These are phyloP conservation scores for Philopedon plagiatum DNA, from an alignment of 2,888 invertebrate genomes.

Conservation along the genomic window DNA sequence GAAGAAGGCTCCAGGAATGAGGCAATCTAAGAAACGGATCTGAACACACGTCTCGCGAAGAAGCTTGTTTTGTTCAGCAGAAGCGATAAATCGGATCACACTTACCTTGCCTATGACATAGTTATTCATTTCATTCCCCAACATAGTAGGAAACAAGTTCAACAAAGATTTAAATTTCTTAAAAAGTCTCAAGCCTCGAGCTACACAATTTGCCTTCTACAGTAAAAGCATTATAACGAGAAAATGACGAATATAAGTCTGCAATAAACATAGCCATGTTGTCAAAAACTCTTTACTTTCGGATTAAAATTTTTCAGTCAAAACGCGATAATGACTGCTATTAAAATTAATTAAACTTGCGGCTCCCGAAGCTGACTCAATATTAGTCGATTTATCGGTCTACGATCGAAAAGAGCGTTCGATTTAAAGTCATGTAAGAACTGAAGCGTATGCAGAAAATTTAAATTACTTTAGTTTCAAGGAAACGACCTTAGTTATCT, in stretches of 20 bases:
- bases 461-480: conserved; percentile 35
- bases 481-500: conserved; percentile 43
- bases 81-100: too few relatives aligned
- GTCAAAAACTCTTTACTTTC: not conserved
- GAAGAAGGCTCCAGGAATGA: too few relatives aligned
- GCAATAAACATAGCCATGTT: conserved; percentile 5
- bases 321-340: conserved; percentile 35
- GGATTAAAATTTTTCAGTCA: conserved; percentile 6
- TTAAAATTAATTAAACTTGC: conserved; percentile 34
- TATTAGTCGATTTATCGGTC: conserved; percentile 38
- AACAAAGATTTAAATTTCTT: too few relatives aligned
- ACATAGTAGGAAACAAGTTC: too few relatives aligned
- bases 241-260: not conserved
- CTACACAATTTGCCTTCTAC: not conserved
- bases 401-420: conserved; percentile 27
- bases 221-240: not conserved
- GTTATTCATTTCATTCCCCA: too few relatives aligned
- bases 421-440: conserved; percentile 12
- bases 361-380: conserved; percentile 22
- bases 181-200: not conserved
- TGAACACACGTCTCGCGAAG: too few relatives aligned
- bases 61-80: too few relatives aligned
- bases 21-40: too few relatives aligned
- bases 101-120: too few relatives aligned
- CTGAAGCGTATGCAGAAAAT: conserved; percentile 26